phyloP scores from a whole-genome alignment of 2,797 vertebrate species.

The Macropodus opercularis region DNA sequence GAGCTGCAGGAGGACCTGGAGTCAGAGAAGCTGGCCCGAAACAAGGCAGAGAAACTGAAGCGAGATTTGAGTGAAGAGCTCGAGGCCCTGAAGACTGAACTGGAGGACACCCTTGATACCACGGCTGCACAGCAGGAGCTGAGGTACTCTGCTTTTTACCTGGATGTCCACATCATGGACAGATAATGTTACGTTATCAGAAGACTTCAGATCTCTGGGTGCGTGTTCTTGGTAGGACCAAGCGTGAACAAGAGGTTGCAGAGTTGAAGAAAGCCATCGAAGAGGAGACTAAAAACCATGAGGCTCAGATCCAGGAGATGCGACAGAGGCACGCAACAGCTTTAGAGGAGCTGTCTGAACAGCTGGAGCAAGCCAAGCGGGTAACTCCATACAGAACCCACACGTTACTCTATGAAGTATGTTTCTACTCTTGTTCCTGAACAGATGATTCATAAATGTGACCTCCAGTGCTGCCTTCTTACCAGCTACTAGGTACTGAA shows the following conservation, averaged over 20 bases:
- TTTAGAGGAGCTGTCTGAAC: constrained; percentile 95
- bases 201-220: not conserved
- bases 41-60: constrained; percentile 97
- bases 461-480: too few species aligned
- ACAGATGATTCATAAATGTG: too few species aligned
- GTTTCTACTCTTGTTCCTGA: too few species aligned
- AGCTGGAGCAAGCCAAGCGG: constrained; percentile 97
- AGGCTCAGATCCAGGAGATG: constrained; percentile 96
- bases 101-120: constrained; percentile 97
- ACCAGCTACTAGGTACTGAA: too few species aligned
- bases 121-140: constrained; percentile 98
- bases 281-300: constrained; percentile 95
- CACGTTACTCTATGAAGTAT: too few species aligned
- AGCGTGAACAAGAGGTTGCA: constrained; percentile 96
- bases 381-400: too few species aligned
- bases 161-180: not conserved
- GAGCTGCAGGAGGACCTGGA: constrained; percentile 98
- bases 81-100: constrained; percentile 95
- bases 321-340: constrained; percentile 88
- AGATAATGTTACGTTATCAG: not conserved
- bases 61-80: constrained; percentile 96
- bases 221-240: constrained; percentile 81
- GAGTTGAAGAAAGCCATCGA: constrained; percentile 98
- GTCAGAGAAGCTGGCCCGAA: constrained; percentile 90
- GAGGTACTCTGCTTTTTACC: constrained; percentile 76